phyloP scores from a whole-genome alignment of 2,888 invertebrate genomes.

The Chrysina gloriosa region DNA sequence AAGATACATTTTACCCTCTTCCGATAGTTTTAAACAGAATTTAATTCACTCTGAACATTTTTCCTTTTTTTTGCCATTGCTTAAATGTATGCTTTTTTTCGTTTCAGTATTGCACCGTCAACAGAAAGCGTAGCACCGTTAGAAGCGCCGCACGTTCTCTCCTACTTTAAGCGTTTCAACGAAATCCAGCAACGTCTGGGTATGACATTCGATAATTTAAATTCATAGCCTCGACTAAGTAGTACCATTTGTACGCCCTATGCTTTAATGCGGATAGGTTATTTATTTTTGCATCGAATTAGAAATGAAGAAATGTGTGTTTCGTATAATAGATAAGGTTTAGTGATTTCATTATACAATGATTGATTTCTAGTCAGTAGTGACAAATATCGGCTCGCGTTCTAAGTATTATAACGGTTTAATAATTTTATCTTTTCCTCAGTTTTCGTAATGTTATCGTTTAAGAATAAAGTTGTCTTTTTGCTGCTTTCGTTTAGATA shows the following conservation, averaged over 20 bases:
- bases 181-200: slow-evolving; percentile 61
- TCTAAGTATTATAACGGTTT: too few relatives aligned
- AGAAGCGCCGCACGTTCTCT: slow-evolving; percentile 58
- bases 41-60: too few relatives aligned
- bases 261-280: background rate
- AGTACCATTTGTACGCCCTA: too few relatives aligned
- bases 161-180: slow-evolving; percentile 61
- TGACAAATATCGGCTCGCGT: too few relatives aligned
- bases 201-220: slow-evolving; percentile 46
- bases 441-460: too few relatives aligned
- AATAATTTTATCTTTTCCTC: too few relatives aligned
- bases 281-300: background rate
- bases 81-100: slow-evolving; percentile 31
- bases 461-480: background rate
- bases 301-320: too few relatives aligned
- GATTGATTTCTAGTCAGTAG: background rate
- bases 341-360: background rate
- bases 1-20: background rate
- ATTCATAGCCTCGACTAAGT: slow-evolving; percentile 30
- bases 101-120: slow-evolving; percentile 33
- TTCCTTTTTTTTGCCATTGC: too few relatives aligned
- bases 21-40: background rate
- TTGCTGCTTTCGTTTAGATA: background rate
- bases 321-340: background rate
- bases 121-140: slow-evolving; percentile 51